Evolutionary conservation across 2,888 invertebrate genomes (phyloP), one percentile per base, ranked within the genome.

Genomic region (Drosophila falleni): DNA sequence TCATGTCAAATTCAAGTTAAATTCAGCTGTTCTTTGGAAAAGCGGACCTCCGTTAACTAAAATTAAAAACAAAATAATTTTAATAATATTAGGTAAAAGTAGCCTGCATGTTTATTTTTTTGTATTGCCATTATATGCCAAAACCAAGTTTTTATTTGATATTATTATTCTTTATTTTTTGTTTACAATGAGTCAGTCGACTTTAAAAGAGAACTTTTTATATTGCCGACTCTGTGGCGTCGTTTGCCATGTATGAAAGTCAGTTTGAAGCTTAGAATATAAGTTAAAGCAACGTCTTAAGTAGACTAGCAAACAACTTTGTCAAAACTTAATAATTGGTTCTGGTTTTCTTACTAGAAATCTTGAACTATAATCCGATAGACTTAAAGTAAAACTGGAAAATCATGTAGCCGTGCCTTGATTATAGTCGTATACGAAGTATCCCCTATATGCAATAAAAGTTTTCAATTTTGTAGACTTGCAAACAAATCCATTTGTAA

Each of bases 401-500:
- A 23, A 44, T 44, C 19, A 23, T 44, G 23, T 26, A 44, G 42
- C 2, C 49, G 19, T 15, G 13, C 16, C 51, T n/a, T 58, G 39
- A 49, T 58, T 62, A 49, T 31, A 31, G 1, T 9, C 9, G 8
- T 8, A n/a, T n/a, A 37, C 37, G n/a, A 33, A 33, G 42, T 23
- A 19, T 19, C 6, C 19, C 4, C 11, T 13, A 11, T 6, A 6
- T 23, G 19, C 19, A 13, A 29, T 15, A 54, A 65, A 78, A 69
- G 67, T 71, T 71, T 56, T 58, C 44, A 49, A 69, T 67, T 67
- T 62, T 23, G 39, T 49, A 62, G 60, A 54, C 55, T 69, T 55
- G 69, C 53, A 50, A 47, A 47, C 59, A 74, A 76, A 79, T 81
- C 74, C 76, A 81, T 84, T 84, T 84, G 74, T 77, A 74, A 64